These are phyloP conservation scores for Tragelaphus oryx DNA, from an alignment of 2,797 vertebrate species.

Conservation along the genomic window DNA sequence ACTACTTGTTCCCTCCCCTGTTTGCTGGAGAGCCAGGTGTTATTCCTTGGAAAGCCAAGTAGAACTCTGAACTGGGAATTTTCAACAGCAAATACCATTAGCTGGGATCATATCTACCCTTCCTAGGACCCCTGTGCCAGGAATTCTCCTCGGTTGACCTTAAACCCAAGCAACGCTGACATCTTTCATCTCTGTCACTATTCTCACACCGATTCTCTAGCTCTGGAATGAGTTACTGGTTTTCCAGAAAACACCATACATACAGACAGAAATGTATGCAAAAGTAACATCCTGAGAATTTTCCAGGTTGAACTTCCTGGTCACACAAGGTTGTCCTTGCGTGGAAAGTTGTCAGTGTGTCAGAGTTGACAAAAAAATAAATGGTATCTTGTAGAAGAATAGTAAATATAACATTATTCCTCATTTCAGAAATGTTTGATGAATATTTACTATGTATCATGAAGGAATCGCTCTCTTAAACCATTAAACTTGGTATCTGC, in stretches of 20 bases:
- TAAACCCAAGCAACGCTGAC: not conserved
- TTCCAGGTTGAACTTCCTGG: not conserved
- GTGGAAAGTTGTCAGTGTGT: not conserved
- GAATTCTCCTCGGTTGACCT: not conserved
- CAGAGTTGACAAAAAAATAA: not conserved
- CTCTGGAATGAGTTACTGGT: not conserved
- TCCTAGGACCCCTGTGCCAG: not conserved
- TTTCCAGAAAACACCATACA: not conserved
- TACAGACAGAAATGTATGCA: not conserved
- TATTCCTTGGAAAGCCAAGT: not conserved
- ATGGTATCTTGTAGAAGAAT: not conserved
- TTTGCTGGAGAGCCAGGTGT: not conserved
- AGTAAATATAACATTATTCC: not conserved
- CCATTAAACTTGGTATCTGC: not conserved
- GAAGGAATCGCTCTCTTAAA: not conserved
- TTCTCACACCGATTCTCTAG: not conserved
- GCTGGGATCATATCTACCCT: not conserved
- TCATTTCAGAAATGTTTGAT: conserved; percentile 19
- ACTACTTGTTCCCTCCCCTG: not conserved
- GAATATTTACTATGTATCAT: not conserved
- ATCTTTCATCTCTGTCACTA: not conserved
- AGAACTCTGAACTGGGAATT: not conserved
- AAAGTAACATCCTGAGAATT: not conserved
- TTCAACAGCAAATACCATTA: not conserved
- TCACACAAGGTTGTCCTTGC: not conserved